A percentile compares a stretch with the other conserved stretches of the same genome.
Conservation (phyloP, 2,888 invertebrate genomes). For the Phortica okadai region DNA sequence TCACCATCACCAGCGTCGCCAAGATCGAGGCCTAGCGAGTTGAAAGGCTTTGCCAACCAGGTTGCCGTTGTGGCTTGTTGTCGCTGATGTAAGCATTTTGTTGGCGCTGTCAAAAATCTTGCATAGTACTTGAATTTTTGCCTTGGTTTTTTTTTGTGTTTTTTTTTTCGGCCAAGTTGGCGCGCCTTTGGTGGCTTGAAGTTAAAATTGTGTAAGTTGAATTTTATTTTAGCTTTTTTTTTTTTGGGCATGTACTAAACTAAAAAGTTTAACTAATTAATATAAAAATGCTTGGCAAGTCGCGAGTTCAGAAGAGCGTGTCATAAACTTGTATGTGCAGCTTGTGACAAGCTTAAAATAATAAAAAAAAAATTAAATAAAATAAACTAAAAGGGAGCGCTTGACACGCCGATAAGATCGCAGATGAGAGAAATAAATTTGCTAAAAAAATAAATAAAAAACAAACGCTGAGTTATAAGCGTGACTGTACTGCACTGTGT, state of each 20-base stretch:
- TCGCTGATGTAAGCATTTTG: slow-evolving; percentile 32
- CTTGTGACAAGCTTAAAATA: not conserved
- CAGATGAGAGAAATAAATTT: not conserved
- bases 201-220: slow-evolving; percentile 4
- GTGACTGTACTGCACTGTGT: not conserved
- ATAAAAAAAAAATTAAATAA: not conserved
- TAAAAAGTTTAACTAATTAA: slow-evolving; percentile 30
- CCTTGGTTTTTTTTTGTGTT: not conserved
- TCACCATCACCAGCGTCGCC: slow-evolving; percentile 39
- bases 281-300: slow-evolving; percentile 3
- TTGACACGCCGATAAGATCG: slow-evolving; percentile 15
- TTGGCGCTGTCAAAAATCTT: slow-evolving; percentile 31
- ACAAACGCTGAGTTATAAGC: not conserved
- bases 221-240: not conserved
- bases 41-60: slow-evolving; percentile 17
- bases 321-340: not conserved
- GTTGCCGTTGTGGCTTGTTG: slow-evolving; percentile 16
- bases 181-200: slow-evolving; percentile 1
- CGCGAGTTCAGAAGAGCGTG: not conserved
- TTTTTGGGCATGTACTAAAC: not conserved
- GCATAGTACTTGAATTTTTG: slow-evolving; percentile 13
- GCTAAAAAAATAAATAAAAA: not conserved
- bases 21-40: slow-evolving; percentile 1
- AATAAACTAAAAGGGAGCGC: slow-evolving; percentile 2
- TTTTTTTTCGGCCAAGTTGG: not conserved